These are phyloP conservation scores for Mycteria americana DNA, from an alignment of 2,797 vertebrate species.

Conservation along the genomic window DNA sequence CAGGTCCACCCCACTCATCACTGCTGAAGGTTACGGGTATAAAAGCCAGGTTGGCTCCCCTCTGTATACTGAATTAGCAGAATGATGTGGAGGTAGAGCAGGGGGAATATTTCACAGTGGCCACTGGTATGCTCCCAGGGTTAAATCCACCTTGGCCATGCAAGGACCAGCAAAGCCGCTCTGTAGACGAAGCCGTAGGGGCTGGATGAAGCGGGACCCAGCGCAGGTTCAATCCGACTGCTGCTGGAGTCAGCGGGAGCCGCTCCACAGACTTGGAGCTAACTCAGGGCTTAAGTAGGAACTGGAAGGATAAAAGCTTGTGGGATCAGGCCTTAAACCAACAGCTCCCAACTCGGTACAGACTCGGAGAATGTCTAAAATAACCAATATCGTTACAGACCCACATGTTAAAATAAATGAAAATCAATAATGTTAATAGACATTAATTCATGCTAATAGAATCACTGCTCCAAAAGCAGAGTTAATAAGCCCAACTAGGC, in stretches of 20 bases:
- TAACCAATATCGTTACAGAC: not conserved
- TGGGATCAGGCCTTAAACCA: constrained; percentile 47
- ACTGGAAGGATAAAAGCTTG: constrained; percentile 42
- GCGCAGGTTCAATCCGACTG: not conserved
- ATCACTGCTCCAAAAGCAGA: constrained; percentile 23
- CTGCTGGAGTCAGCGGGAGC: not conserved
- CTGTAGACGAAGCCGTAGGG: not conserved
- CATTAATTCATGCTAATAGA: constrained; percentile 52
- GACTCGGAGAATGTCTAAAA: constrained; percentile 13
- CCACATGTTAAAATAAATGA: not conserved
- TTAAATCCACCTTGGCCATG: not conserved
- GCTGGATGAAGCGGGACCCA: not conserved
- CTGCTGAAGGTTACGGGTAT: not conserved
- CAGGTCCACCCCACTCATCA: not conserved
- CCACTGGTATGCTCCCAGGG: not conserved
- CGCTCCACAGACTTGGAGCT: constrained; percentile 15
- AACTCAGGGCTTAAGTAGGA: constrained; percentile 36
- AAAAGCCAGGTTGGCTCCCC: not conserved
- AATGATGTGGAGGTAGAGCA: not conserved
- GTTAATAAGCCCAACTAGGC: constrained; percentile 46
- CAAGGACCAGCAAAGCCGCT: not conserved
- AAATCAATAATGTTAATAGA: constrained; percentile 41
- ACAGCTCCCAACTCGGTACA: not conserved
- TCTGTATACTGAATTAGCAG: not conserved
- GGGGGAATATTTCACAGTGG: not conserved